Conservation (phyloP, 1,140 invertebrate genomes). For the Hirudo medicinalis region DNA sequence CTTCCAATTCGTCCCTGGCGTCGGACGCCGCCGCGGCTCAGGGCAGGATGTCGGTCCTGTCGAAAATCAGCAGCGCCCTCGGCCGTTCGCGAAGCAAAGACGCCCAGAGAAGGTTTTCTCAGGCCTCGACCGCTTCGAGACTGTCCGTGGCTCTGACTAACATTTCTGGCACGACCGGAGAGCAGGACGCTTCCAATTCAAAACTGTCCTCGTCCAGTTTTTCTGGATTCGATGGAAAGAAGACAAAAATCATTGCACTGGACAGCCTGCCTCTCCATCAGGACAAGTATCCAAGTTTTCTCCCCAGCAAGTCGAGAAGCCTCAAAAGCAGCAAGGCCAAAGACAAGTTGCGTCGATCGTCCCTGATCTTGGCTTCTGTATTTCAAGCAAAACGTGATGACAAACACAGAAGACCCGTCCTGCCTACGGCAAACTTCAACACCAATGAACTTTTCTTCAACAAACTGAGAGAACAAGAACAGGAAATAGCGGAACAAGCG, state of each 20-base stretch:
- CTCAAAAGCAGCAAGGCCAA: neutral
- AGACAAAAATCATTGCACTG: neutral
- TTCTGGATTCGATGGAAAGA: conserved; percentile 1
- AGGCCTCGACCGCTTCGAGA: neutral
- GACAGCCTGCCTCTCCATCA: neutral
- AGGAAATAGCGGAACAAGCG: neutral
- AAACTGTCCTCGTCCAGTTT: neutral
- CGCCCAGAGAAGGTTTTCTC: neutral
- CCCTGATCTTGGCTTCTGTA: neutral
- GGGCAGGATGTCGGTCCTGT: neutral
- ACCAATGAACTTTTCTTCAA: conserved; percentile 4
- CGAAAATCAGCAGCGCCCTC: neutral
- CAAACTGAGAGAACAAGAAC: conserved; percentile 7
- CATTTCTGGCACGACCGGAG: neutral
- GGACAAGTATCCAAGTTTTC: neutral
- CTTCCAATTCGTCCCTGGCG: neutral
- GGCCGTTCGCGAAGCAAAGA: neutral
- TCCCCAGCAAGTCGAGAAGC: neutral
- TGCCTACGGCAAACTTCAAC: neutral
- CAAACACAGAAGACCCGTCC: neutral
- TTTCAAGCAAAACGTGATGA: neutral
- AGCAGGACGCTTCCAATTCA: neutral
- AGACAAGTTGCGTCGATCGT: neutral
- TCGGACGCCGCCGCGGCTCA: neutral
- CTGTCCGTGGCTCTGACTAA: neutral